A percentile compares a stretch with the other conserved stretches of the same genome.
These are phyloP conservation scores for Ptychochromis oligacanthus DNA, from an alignment of 2,113 vertebrate genomes.

Conservation along the genomic window DNA sequence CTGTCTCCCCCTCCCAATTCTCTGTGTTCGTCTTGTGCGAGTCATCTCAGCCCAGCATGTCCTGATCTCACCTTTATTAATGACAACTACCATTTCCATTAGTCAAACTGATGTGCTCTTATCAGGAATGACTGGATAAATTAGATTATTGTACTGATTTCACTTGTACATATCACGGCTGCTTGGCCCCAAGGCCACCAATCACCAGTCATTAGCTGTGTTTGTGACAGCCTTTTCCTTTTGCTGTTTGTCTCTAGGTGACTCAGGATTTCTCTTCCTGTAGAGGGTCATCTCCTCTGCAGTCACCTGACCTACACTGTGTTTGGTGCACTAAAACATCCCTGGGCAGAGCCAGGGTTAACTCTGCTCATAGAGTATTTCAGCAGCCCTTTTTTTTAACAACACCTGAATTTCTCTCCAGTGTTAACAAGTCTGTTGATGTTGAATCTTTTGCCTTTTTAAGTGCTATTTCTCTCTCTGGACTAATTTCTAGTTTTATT, in stretches of 20 bases:
- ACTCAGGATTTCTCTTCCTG: conserved; percentile 63
- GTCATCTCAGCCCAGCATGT: conserved; percentile 25
- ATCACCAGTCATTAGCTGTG: conserved; percentile 43
- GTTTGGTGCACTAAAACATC: conserved; percentile 53
- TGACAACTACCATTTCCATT: conserved; percentile 36
- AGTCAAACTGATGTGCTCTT: conserved; percentile 34
- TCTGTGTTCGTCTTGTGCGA: not conserved
- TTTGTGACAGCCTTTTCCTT: conserved; percentile 30
- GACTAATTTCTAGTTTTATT: conserved; percentile 19
- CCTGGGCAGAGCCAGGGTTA: conserved; percentile 28
- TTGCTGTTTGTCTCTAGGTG: conserved; percentile 45
- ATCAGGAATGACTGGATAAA: conserved; percentile 34
- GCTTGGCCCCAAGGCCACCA: conserved; percentile 23
- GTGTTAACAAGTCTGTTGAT: conserved; percentile 5
- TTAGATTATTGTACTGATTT: conserved; percentile 35
- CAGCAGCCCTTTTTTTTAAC: conserved; percentile 1
- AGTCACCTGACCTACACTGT: conserved; percentile 72
- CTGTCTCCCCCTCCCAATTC: conserved; percentile 53
- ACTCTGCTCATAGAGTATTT: conserved; percentile 17
- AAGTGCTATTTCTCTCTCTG: conserved; percentile 20
- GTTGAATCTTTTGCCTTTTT: conserved; percentile 34
- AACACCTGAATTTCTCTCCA: conserved; percentile 31
- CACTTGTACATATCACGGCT: conserved; percentile 55
- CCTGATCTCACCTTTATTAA: conserved; percentile 51
- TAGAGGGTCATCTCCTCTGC: conserved; percentile 56